Evolutionary conservation across 2,888 invertebrate genomes (phyloP).

Genomic region (Caenorhabditis angaria): DNA sequence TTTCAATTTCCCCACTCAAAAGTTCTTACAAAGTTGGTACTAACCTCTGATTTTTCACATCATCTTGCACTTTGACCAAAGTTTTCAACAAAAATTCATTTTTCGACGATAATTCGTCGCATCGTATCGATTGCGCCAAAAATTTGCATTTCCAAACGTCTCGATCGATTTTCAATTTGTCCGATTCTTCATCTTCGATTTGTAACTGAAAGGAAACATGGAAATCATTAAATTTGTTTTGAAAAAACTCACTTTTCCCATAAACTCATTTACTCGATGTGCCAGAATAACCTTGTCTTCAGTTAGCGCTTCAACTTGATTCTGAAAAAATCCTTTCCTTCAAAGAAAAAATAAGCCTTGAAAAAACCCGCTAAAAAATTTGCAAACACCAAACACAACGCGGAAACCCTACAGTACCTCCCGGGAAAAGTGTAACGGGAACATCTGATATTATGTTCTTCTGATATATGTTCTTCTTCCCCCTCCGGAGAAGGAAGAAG

Average conservation of each 20-base stretch:
- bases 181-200: constrained; percentile 86
- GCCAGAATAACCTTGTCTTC: constrained; percentile 91
- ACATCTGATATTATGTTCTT: too few relatives aligned
- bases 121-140: constrained; percentile 77
- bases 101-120: constrained; percentile 49
- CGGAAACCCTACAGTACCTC: too few relatives aligned
- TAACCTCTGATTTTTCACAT: constrained; percentile 22
- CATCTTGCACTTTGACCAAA: constrained; percentile 24
- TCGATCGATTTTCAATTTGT: constrained; percentile 90
- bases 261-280: constrained; percentile 84
- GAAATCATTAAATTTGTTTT: too few relatives aligned
- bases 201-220: constrained; percentile 38
- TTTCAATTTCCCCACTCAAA: too few relatives aligned
- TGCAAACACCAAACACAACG: too few relatives aligned
- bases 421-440: too few relatives aligned
- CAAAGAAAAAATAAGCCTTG: too few relatives aligned
- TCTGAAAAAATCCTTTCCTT: constrained; percentile 76
- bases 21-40: background rate
- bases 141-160: constrained; percentile 97
- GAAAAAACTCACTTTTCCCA: constrained; percentile 79
- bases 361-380: too few relatives aligned
- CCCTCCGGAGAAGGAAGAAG: too few relatives aligned
- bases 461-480: too few relatives aligned
- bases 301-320: constrained; percentile 86
- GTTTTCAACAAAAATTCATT: constrained; percentile 39